These are phyloP conservation scores for Agonum fuliginosum DNA, from an alignment of 2,888 invertebrate genomes.

Conservation along the genomic window DNA sequence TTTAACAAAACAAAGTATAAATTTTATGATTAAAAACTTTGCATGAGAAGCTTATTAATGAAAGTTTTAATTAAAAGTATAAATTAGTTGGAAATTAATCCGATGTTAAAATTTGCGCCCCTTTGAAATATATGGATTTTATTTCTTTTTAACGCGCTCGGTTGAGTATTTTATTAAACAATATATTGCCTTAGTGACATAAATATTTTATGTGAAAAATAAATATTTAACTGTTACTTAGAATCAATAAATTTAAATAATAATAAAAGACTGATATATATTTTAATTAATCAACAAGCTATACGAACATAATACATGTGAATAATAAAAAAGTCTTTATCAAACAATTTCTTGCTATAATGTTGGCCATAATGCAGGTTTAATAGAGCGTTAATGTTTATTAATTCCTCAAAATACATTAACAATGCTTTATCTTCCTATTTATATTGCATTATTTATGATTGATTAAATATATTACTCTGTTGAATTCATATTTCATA, in stretches of 20 bases:
- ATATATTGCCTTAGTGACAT: constrained; percentile 19
- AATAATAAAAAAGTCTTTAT: constrained; percentile 32
- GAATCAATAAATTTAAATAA: constrained; percentile 47
- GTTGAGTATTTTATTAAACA: neutral
- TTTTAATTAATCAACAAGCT: constrained; percentile 38
- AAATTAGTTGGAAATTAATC: constrained; percentile 32
- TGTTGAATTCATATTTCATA: constrained; percentile 32
- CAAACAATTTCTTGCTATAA: constrained; percentile 27
- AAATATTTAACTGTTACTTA: constrained; percentile 41
- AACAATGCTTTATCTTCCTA: constrained; percentile 30
- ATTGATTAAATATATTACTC: constrained; percentile 9
- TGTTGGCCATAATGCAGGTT: constrained; percentile 19
- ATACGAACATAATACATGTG: constrained; percentile 6
- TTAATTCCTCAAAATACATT: constrained; percentile 37
- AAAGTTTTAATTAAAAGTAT: no score
- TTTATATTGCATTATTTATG: constrained; percentile 31
- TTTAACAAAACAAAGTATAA: constrained; percentile 12
- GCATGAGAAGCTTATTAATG: no score
- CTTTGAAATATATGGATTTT: neutral
- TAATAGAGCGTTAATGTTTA: constrained; percentile 25
- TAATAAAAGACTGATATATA: constrained; percentile 46
- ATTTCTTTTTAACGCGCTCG: constrained; percentile 22
- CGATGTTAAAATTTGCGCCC: neutral
- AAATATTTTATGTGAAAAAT: constrained; percentile 48
- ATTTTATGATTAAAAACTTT: constrained; percentile 18